Percentiles rank a stretch among this genome's conserved stretches.
phyloP scores from a whole-genome alignment of 1,140 invertebrate species.

The Drosophila lacertosa region DNA sequence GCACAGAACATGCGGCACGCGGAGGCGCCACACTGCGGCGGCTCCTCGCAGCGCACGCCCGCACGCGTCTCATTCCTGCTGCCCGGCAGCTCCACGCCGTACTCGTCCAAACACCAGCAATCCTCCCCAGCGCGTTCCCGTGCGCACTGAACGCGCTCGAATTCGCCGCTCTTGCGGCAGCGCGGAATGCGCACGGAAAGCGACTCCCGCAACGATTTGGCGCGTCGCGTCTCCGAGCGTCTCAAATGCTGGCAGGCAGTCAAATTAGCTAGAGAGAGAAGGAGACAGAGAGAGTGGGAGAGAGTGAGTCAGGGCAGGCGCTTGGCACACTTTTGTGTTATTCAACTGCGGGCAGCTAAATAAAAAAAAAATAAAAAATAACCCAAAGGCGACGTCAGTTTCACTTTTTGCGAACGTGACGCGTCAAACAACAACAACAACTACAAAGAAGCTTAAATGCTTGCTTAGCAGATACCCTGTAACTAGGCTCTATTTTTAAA shows the following conservation, averaged over 20 bases:
- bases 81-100: conserved; percentile 91
- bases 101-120: conserved; percentile 93
- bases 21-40: conserved; percentile 89
- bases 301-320: conserved; percentile 12
- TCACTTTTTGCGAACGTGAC: conserved; percentile 74
- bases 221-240: conserved; percentile 86
- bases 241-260: conserved; percentile 89
- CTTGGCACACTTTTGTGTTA: conserved; percentile 72
- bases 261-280: conserved; percentile 83
- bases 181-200: conserved; percentile 87
- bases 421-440: conserved; percentile 37
- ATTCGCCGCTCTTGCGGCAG: conserved; percentile 89
- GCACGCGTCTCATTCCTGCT: conserved; percentile 88
- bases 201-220: conserved; percentile 86
- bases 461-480: not conserved
- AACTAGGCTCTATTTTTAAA: no score
- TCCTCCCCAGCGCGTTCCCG: conserved; percentile 86
- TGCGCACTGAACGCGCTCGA: conserved; percentile 91
- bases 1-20: conserved; percentile 95
- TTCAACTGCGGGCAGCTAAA: conserved; percentile 70
- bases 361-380: no score
- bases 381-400: conserved; percentile 52
- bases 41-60: conserved; percentile 89
- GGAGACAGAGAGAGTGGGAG: not conserved
- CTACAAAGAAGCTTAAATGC: not conserved